These are phyloP conservation scores for Thryonomys swinderianus DNA, from an alignment of 2,113 vertebrate species.

Conservation along the genomic window DNA sequence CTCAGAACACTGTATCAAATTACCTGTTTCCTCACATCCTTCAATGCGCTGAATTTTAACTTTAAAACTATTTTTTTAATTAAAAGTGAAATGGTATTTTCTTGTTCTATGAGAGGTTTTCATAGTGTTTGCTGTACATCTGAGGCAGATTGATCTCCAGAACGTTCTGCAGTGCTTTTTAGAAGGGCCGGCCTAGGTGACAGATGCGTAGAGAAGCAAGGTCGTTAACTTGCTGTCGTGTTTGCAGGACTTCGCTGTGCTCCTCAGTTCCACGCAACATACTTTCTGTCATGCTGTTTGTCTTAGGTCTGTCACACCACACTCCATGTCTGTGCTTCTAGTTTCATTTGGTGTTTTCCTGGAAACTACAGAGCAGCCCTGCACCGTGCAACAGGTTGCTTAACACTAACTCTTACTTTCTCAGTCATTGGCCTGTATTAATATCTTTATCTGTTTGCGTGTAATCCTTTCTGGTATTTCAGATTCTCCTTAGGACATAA, in stretches of 20 bases:
- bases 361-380: constrained; percentile 54
- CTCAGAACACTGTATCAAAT: background rate
- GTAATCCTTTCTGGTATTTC: constrained; percentile 35
- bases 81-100: background rate
- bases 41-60: background rate
- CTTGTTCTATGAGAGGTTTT: constrained; percentile 6
- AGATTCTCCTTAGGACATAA: constrained; percentile 51
- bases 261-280: constrained; percentile 65
- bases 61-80: background rate
- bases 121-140: constrained; percentile 47
- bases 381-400: constrained; percentile 60
- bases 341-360: constrained; percentile 69
- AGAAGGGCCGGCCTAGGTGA: constrained; percentile 5
- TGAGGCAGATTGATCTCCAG: constrained; percentile 53
- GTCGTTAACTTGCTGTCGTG: constrained; percentile 17
- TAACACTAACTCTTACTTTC: constrained; percentile 69
- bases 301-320: background rate
- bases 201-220: constrained; percentile 17
- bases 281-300: constrained; percentile 72
- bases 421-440: constrained; percentile 24
- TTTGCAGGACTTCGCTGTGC: constrained; percentile 67
- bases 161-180: constrained; percentile 55
- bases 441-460: background rate
- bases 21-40: background rate
- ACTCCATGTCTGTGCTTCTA: constrained; percentile 26